These are phyloP conservation scores for Zophobas atratus DNA, from an alignment of 1,140 invertebrate species.

Conservation along the genomic window DNA sequence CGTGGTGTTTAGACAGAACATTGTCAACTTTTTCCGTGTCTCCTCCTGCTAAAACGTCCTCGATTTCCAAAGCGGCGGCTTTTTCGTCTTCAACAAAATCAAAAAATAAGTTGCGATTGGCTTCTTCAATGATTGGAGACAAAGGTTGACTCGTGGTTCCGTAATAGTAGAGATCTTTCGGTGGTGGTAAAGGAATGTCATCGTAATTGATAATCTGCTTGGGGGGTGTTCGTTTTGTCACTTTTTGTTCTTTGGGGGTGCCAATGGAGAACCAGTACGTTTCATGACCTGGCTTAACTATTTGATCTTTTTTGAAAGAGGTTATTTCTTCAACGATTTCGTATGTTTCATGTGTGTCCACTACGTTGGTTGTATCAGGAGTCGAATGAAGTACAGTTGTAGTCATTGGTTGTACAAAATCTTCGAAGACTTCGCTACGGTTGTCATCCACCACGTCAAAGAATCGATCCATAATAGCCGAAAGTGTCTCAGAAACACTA, in stretches of 20 bases:
- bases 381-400: slow-evolving; percentile 52
- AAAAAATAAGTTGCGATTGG: slow-evolving; percentile 49
- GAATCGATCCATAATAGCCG: slow-evolving; percentile 64
- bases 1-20: not conserved
- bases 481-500: slow-evolving; percentile 63
- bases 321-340: slow-evolving; percentile 50
- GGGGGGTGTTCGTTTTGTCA: slow-evolving; percentile 10
- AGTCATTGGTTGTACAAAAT: slow-evolving; percentile 50
- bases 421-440: slow-evolving; percentile 37
- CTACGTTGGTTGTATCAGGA: slow-evolving; percentile 45
- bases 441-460: slow-evolving; percentile 56
- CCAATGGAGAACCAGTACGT: slow-evolving; percentile 63
- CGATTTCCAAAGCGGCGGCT: slow-evolving; percentile 4
- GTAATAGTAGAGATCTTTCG: slow-evolving; percentile 52
- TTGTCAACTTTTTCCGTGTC: slow-evolving; percentile 18
- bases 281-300: slow-evolving; percentile 57
- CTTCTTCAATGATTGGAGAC: slow-evolving; percentile 59
- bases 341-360: not conserved
- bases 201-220: slow-evolving; percentile 60
- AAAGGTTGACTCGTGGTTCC: not conserved
- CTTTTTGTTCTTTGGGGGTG: slow-evolving; percentile 34
- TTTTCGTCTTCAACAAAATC: slow-evolving; percentile 37
- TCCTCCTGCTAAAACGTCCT: slow-evolving; percentile 7
- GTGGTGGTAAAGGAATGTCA: slow-evolving; percentile 63
- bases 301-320: slow-evolving; percentile 57